Evolutionary conservation across 1,140 invertebrate genomes (phyloP), one percentile per base, ranked within the genome.

Genomic region (Pentalonia nigronervosa): DNA sequence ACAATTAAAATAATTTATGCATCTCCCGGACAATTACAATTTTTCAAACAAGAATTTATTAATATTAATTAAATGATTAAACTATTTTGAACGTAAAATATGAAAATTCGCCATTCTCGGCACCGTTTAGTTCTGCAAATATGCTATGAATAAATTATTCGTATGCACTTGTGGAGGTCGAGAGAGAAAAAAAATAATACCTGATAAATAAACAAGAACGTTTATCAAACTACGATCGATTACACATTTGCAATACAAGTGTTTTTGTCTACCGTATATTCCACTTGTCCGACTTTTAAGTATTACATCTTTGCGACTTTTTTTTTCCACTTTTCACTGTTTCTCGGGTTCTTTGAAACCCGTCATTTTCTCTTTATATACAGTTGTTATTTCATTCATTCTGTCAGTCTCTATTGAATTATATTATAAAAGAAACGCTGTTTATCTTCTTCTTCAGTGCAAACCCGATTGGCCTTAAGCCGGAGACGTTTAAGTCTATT

Each of bases 271-370:
- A 34, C 21, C 34, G 88, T 89, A 36, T 56, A 53, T 56, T 56
- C n/a, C 88, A 34, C 50, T 48, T n/a, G 86, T 87, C 86, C 86
- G 30, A 48, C 86, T 87, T 87, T 87, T 87, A 87, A 53, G n/a
- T 89, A 89, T 89, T 89, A 89, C n/a, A 89, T 89, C 48, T 53
- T 89, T 50, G 48, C 8, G 34, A 56, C 48, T 89, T 88, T 87
- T 87, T 47, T n/a, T 30, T 48, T 36, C 47, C 48, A 53, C 87
- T 53, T 36, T 50, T 56, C 48, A 89, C n/a, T 56, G 48, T 53
- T 36, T 41, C 87, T 41, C 48, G 50, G 48, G 48, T 89, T 60
- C 36, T 45, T 60, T 90, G 87, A 60, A 90, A 90, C 47, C 53
- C 88, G 88, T 90, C 34, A 45, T 67, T 60, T 67, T 45, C 89